Evolutionary conservation across 1,140 invertebrate species (phyloP), one percentile per base, ranked within the genome.

Genomic region (Latrodectus geometricus): DNA sequence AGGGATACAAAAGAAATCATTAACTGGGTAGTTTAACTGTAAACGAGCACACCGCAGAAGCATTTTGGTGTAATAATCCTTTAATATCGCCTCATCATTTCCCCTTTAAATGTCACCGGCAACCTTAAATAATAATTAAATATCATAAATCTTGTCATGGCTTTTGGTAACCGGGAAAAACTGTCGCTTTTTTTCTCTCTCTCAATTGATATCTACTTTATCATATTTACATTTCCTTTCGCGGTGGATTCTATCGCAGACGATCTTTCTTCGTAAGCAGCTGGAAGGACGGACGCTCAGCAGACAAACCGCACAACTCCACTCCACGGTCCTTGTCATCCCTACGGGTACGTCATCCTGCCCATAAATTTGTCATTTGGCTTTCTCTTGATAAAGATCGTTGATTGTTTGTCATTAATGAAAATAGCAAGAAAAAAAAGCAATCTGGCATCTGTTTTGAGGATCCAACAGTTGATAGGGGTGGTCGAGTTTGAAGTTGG

Each of bases 61-160:
- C 54, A 8, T 61, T 35, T 61, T 61, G 54, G 54, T 61, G 54
- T 61, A 61, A 61, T 61, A 61, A 61, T 61, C 54, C 54, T 61
- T 61, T 17, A 61, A 11, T 61, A 61, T 61, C 0, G 54, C 54
- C 11, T 8, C 54, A 61, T 61, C 54, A 61, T 61, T 17, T 61
- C 17, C 54, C 54, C 17, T 17, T 61, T 61, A 61, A 61, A 61
- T 61, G 54, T 61, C 54, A 17, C 54, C 11, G 14, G 35, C 70
- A 81, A 69, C 79, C 54, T 17, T 61, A 81, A 81, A 81, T 81
- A 72, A 81, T 81, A 81, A 81, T 81, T 81, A 81, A 72, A 15
- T 1, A 49, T 72, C 56, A 81, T 81, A 81, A 81, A 81, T 81
- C 79, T 70, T 72, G n/a, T 4, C 68, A 17, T 70, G 20, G n/a